Conservation (phyloP, 2,888 invertebrate genomes). For the Rapana venosa region DNA sequence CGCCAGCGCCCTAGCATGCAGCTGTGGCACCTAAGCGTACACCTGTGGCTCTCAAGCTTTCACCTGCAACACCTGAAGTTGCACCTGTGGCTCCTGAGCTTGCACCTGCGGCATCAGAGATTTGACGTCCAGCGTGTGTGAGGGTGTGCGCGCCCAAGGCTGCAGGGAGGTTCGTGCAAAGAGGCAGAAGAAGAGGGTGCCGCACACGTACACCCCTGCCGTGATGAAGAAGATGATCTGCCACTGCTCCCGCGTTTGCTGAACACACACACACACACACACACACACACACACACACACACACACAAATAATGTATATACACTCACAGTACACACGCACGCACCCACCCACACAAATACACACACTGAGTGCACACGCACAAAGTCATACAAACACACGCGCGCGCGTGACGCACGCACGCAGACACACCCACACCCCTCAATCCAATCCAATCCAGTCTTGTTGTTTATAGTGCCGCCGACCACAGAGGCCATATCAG, state of each 20-base stretch:
- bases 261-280: background rate
- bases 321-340: background rate
- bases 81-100: background rate
- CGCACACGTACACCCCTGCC: constrained; percentile 48
- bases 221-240: constrained; percentile 56
- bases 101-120: background rate
- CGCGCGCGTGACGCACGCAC: too few species aligned
- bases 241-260: constrained; percentile 59
- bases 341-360: background rate
- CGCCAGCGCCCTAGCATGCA: too few species aligned
- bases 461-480: too few species aligned
- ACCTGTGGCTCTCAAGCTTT: too few species aligned
- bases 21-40: too few species aligned
- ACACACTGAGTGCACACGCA: too few species aligned
- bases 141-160: constrained; percentile 49
- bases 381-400: too few species aligned
- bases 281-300: background rate
- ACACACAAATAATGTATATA: too few species aligned
- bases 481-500: too few species aligned
- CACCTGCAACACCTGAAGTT: too few species aligned
- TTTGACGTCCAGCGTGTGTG: background rate
- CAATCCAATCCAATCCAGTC: too few species aligned
- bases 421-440: too few species aligned
- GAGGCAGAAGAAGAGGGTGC: constrained; percentile 50
- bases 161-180: constrained; percentile 49